Evolutionary conservation across 2,113 vertebrate species (phyloP).

Genomic region (Zosterops pallidus): DNA sequence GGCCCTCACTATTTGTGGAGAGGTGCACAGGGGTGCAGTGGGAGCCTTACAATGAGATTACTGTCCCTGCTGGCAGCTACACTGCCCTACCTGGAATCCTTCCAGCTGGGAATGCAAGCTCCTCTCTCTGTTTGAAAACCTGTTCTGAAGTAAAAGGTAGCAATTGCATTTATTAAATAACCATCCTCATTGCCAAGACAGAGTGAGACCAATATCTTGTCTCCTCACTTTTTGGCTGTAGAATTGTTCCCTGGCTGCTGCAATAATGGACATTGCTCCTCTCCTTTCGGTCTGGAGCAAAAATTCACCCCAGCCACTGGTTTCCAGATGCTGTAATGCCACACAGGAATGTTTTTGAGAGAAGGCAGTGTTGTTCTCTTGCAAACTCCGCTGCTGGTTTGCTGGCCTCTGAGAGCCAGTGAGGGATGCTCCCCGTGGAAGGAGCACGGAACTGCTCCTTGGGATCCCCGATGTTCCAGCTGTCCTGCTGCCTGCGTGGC

Average conservation of each 20-base stretch:
- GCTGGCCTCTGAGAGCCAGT: background rate
- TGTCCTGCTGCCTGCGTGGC: background rate
- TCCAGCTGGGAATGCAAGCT: background rate
- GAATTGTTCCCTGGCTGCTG: background rate
- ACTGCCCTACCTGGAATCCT: background rate
- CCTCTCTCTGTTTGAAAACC: background rate
- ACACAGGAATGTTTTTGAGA: background rate
- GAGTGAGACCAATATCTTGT: background rate
- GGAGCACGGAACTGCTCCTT: background rate
- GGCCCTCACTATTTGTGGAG: rapidly evolving
- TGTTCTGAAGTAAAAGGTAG: background rate
- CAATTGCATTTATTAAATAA: background rate
- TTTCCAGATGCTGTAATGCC: background rate
- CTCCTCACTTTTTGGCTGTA: background rate
- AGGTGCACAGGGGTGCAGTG: background rate
- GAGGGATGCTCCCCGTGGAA: background rate
- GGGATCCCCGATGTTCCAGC: background rate
- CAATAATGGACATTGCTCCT: background rate
- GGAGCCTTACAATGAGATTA: background rate
- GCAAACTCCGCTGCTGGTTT: background rate
- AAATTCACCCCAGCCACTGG: background rate
- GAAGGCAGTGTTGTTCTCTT: background rate
- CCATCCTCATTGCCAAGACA: background rate
- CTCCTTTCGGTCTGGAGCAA: background rate
- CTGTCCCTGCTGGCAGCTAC: background rate